Base-by-base conservation (phyloP, 1,140 invertebrate species). In the Sarcophaga bullata region DNA sequence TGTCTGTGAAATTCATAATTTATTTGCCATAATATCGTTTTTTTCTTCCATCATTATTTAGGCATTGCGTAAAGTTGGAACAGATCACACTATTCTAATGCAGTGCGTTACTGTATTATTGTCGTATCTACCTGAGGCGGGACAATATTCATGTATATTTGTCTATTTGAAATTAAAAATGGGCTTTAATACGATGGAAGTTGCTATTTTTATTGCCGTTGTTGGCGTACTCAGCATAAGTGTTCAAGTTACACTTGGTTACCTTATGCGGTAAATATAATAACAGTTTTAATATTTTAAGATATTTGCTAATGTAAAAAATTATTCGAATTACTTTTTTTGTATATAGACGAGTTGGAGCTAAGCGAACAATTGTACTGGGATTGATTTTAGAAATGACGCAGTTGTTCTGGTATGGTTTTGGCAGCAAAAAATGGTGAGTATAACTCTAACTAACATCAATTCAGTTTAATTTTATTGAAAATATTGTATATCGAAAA, bases 131-230 rank as follows among this genome's bases (percentile, higher is more conserved):
- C 98, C 98, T n/a, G 99, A 99, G 91, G 96, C 96, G 49, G 98
- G 98, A 83, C 97, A 99, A 91, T 99, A 99, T 91, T 99, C 98
- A 82, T 99, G 98, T 92, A 99, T 99, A 92, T 99, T 99, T 92
- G 98, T 99, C 85, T 99, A 99, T 91, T 93, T 99, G 73, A 98
- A 97, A 92, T 93, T 99, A 86, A 98, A 99, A 85, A 98, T 99
- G 95, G 97, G 96, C 84, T 99, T 99, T 91, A 95, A 95, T 86
- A 95, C 95, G 83, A 94, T 97, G 87, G 96, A 97, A 93, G 98
- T 99, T 75, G 98, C 98, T 78, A 94, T 98, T 84, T 99, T 98
- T 91, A 99, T 99, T 88, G 98, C 98, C 83, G 94, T 98, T 81
- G 96, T 99, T 82, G 98, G 98, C 80, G 95, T 99, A 73, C 92